phyloP scores from a whole-genome alignment of 2,888 invertebrate species.

The Falcaria lacertinaria region DNA sequence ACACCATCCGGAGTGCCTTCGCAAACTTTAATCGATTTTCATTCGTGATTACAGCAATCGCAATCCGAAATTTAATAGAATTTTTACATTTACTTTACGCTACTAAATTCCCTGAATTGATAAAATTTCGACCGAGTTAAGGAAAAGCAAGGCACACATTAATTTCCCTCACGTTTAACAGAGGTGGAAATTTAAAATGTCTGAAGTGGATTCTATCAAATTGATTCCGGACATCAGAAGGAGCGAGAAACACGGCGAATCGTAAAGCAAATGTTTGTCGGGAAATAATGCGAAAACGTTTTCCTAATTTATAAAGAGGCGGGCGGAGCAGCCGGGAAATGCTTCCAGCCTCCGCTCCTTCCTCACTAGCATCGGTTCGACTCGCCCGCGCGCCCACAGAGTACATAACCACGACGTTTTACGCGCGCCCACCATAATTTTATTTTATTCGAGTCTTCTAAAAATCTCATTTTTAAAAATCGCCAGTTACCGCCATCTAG shows the following conservation, averaged over 20 bases:
- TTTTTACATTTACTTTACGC: constrained; percentile 45
- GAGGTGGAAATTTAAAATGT: constrained; percentile 60
- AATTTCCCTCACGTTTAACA: constrained; percentile 66
- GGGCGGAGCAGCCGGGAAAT: constrained; percentile 24
- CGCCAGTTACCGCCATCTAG: constrained; percentile 57
- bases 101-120: constrained; percentile 34
- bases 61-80: constrained; percentile 48
- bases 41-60: constrained; percentile 38
- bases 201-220: constrained; percentile 59
- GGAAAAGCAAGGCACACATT: constrained; percentile 67
- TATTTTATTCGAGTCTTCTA: constrained; percentile 29
- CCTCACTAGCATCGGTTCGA: no score
- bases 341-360: background rate
- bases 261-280: constrained; percentile 63
- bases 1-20: constrained; percentile 21
- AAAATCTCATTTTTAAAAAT: constrained; percentile 18
- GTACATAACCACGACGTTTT: background rate
- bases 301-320: constrained; percentile 60
- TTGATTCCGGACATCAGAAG: constrained; percentile 68
- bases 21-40: constrained; percentile 56
- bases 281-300: constrained; percentile 67
- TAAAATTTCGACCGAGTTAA: constrained; percentile 29
- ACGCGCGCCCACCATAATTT: constrained; percentile 27
- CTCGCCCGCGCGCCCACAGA: background rate
- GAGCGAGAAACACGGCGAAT: constrained; percentile 41